Percentiles rank a stretch among this genome's conserved stretches.
These are phyloP conservation scores for Falco rusticolus DNA, from an alignment of 2,797 vertebrate genomes.

Conservation along the genomic window DNA sequence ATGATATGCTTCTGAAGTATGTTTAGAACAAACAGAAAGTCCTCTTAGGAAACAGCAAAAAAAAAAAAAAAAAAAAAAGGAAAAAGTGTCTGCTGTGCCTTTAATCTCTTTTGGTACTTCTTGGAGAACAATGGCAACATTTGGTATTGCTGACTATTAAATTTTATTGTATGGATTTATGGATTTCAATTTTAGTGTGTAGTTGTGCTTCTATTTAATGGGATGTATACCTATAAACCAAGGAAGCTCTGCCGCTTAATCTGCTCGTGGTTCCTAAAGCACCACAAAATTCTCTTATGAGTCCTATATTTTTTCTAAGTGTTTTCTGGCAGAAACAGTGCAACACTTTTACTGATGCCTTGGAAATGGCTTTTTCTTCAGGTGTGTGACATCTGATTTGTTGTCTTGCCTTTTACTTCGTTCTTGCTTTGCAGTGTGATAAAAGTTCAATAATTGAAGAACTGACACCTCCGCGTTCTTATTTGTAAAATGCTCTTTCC, in stretches of 20 bases:
- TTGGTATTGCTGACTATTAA: neutral
- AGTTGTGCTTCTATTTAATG: conserved; percentile 34
- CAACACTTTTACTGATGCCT: neutral
- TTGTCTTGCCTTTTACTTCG: neutral
- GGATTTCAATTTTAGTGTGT: conserved; percentile 22
- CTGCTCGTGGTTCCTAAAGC: neutral
- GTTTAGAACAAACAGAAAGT: neutral
- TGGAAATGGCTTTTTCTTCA: conserved; percentile 9
- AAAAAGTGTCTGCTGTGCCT: neutral
- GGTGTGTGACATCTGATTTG: neutral
- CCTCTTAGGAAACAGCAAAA: neutral
- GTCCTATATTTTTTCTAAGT: neutral
- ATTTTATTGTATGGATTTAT: conserved; percentile 29
- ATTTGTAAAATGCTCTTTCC: neutral
- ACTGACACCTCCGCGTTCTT: neutral
- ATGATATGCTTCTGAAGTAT: neutral
- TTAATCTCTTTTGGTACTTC: conserved; percentile 8
- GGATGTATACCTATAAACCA: conserved; percentile 15
- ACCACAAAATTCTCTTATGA: conserved; percentile 8
- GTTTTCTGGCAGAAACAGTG: conserved; percentile 4
- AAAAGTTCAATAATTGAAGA: neutral
- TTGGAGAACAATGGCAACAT: neutral
- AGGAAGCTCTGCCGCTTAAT: conserved; percentile 6
- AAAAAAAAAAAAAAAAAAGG: neutral
- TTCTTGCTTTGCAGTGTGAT: neutral